A percentile compares a stretch with the other conserved stretches of the same genome.
phyloP scores from a whole-genome alignment of 2,888 invertebrate species.

The Cataglyphis altisquamis region DNA sequence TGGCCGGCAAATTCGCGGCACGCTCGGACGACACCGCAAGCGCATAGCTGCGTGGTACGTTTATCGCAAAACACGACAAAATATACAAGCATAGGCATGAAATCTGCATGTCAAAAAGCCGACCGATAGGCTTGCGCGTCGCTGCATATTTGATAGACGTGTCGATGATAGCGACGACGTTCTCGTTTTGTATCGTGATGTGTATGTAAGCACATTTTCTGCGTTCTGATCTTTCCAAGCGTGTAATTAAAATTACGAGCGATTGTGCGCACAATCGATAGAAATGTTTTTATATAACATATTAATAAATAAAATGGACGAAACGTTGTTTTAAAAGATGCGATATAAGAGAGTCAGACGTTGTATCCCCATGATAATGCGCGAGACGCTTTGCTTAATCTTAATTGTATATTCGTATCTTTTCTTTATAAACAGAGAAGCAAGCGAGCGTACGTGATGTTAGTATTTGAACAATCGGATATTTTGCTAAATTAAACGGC shows the following conservation, averaged over 20 bases:
- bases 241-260: conserved; percentile 64
- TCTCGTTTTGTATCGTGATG: conserved; percentile 59
- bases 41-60: conserved; percentile 50
- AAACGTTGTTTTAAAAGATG: not conserved
- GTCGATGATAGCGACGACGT: conserved; percentile 66
- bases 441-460: not conserved
- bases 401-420: not conserved
- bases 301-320: not conserved
- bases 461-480: conserved; percentile 32
- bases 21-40: conserved; percentile 28
- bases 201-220: conserved; percentile 19
- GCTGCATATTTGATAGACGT: conserved; percentile 74
- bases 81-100: conserved; percentile 68
- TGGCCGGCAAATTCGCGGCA: conserved; percentile 44
- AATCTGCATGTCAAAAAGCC: conserved; percentile 76
- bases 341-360: not conserved
- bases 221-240: conserved; percentile 10
- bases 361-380: not conserved
- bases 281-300: not conserved
- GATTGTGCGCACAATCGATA: conserved; percentile 38
- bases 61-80: conserved; percentile 70
- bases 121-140: conserved; percentile 56
- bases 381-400: conserved; percentile 27
- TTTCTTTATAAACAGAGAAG: conserved; percentile 4
- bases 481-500: conserved; percentile 45